These are phyloP conservation scores for Lates calcarifer DNA, from an alignment of 2,113 vertebrate genomes.

Conservation along the genomic window DNA sequence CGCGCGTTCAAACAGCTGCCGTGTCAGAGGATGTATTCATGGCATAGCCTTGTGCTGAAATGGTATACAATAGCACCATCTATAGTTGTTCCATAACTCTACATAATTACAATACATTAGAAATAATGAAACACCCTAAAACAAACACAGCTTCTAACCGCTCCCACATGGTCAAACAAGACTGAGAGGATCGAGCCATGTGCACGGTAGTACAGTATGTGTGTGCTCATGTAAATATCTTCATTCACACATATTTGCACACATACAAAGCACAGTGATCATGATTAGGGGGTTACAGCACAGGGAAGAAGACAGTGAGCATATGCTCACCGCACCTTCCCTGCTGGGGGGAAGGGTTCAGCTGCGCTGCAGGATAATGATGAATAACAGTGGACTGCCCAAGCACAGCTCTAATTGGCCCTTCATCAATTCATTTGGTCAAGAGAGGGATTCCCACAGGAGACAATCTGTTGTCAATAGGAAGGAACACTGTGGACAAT, in stretches of 20 bases:
- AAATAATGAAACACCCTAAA: neutral
- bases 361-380: constrained; percentile 49
- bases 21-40: constrained; percentile 1
- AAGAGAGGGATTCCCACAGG: constrained; percentile 21
- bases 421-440: constrained; percentile 47
- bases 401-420: constrained; percentile 56
- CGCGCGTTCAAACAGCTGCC: neutral
- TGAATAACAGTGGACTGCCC: constrained; percentile 34
- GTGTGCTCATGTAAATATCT: neutral
- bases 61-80: constrained; percentile 54
- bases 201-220: neutral
- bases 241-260: neutral
- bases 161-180: constrained; percentile 11
- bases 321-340: constrained; percentile 50
- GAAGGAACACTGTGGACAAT: neutral
- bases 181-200: neutral
- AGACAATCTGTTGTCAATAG: constrained; percentile 12
- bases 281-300: constrained; percentile 9
- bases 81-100: constrained; percentile 19
- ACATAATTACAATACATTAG: neutral
- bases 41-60: constrained; percentile 8
- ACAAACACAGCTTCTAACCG: neutral
- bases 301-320: neutral
- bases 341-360: constrained; percentile 43
- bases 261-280: neutral